These are phyloP conservation scores for Lasioglossum villosulum DNA, from an alignment of 2,888 invertebrate species.

Conservation along the genomic window DNA sequence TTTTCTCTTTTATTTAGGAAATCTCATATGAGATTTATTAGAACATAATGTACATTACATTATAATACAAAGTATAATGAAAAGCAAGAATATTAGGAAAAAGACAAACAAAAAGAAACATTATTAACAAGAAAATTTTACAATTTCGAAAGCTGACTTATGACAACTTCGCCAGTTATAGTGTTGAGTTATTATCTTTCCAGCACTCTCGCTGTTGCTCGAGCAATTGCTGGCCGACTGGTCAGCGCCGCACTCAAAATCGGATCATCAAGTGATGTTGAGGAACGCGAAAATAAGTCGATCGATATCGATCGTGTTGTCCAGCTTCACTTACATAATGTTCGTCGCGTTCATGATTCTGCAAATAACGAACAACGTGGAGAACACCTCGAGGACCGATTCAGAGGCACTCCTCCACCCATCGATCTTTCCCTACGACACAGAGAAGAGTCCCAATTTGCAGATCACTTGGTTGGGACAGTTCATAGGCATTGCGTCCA, in stretches of 20 bases:
- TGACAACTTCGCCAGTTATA: background rate
- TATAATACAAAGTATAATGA: no score
- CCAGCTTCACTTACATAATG: conserved; percentile 42
- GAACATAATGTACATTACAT: no score
- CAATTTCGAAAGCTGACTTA: background rate
- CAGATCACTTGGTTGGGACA: conserved; percentile 73
- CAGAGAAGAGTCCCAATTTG: conserved; percentile 64
- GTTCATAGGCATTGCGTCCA: conserved; percentile 64
- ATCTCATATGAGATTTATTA: no score
- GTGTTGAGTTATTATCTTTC: background rate
- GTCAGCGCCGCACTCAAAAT: conserved; percentile 36
- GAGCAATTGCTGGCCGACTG: conserved; percentile 61
- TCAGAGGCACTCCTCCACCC: conserved; percentile 47
- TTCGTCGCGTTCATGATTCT: conserved; percentile 49
- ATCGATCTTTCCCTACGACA: conserved; percentile 70
- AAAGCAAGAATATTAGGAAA: no score
- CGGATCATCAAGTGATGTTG: conserved; percentile 61
- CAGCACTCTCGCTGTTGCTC: conserved; percentile 34
- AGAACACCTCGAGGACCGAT: conserved; percentile 32
- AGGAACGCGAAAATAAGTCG: conserved; percentile 63
- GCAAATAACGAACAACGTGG: conserved; percentile 28
- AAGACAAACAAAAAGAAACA: no score
- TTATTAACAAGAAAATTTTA: no score
- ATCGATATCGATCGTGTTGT: conserved; percentile 60
- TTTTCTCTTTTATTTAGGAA: no score